Evolutionary conservation across 2,113 vertebrate genomes (phyloP).

Genomic region (Recurvirostra avosetta): DNA sequence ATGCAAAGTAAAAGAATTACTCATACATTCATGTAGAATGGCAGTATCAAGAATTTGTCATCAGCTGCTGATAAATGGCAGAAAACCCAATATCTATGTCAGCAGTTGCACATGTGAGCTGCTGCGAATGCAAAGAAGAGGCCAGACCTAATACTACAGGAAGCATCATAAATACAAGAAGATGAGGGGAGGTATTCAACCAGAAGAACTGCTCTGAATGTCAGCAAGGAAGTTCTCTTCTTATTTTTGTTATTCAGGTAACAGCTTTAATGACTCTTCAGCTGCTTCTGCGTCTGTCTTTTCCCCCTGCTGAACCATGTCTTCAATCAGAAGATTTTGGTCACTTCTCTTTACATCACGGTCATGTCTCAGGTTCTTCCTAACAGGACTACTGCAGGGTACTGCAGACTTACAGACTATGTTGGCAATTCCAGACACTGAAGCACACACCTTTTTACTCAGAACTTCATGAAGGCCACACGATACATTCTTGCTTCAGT

Average conservation of each 20-base stretch:
- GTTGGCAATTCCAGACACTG: not conserved
- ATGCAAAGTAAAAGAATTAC: not conserved
- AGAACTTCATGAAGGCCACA: not conserved
- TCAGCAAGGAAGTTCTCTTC: not conserved
- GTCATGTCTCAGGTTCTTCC: not conserved
- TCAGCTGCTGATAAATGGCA: slow-evolving; percentile 1
- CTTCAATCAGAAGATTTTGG: not conserved
- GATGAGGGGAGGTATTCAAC: not conserved
- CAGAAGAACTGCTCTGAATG: not conserved
- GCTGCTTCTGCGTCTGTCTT: not conserved
- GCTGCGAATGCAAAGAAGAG: not conserved
- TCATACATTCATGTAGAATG: not conserved
- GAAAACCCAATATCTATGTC: not conserved
- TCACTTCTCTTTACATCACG: not conserved
- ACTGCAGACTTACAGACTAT: not conserved
- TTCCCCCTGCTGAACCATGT: not conserved
- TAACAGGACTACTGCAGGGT: not conserved
- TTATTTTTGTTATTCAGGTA: not conserved
- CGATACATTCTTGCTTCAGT: not conserved
- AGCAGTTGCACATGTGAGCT: not conserved
- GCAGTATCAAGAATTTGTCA: not conserved
- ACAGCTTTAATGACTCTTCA: not conserved
- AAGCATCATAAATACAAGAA: not conserved
- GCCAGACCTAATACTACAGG: not conserved
- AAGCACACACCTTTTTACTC: not conserved